These are phyloP conservation scores for Lytechinus pictus DNA, from an alignment of 35 echinoderm and acorn worm genomes.

Conservation along the genomic window DNA sequence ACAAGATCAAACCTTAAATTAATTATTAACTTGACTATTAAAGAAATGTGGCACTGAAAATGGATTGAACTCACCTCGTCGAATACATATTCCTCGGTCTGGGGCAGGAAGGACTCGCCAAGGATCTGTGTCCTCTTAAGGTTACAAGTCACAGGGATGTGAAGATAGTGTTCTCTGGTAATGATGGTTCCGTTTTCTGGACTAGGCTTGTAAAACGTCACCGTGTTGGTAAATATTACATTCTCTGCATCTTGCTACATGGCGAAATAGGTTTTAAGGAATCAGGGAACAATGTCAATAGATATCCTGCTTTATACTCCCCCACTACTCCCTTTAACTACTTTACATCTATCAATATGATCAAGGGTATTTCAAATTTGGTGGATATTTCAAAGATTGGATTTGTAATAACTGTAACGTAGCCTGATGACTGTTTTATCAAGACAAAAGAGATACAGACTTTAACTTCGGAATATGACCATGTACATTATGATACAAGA, in stretches of 20 bases:
- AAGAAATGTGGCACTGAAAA: no score
- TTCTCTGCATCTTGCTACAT: neutral
- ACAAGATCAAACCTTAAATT: no score
- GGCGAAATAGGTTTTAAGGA: neutral
- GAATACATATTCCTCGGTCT: neutral
- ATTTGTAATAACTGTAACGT: neutral
- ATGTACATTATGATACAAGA: neutral
- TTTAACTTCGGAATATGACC: no score
- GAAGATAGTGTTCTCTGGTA: constrained; percentile 12
- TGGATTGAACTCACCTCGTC: neutral
- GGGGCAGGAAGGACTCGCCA: neutral
- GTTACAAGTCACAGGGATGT: neutral
- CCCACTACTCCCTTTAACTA: no score
- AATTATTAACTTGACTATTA: no score
- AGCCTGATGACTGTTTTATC: no score
- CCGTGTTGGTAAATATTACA: neutral
- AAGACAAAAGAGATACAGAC: no score
- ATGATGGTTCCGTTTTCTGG: neutral
- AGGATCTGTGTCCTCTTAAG: neutral
- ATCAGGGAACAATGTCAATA: neutral
- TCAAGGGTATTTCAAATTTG: no score
- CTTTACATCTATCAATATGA: no score
- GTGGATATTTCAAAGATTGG: no score
- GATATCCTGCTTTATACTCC: neutral
- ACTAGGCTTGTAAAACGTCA: neutral